These are phyloP conservation scores for Diarsia dahlii DNA, from an alignment of 2,888 invertebrate genomes.

Conservation along the genomic window DNA sequence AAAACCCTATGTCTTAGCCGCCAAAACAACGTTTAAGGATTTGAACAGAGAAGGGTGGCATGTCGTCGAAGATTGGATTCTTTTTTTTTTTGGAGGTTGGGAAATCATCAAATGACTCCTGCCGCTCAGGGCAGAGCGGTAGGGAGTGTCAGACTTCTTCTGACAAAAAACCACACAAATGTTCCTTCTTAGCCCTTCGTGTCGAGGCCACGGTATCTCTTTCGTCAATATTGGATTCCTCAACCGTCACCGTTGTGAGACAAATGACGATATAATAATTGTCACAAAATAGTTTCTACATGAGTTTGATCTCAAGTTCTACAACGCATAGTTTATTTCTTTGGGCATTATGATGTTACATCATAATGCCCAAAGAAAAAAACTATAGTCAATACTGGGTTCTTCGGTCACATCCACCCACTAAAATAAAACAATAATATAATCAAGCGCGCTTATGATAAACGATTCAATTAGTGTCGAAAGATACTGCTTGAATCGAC, in stretches of 20 bases:
- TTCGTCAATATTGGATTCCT: too few relatives aligned
- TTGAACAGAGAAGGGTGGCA: too few relatives aligned
- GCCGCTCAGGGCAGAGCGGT: too few relatives aligned
- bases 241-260: background rate
- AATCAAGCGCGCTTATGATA: conserved; percentile 23
- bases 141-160: too few relatives aligned
- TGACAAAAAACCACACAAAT: too few relatives aligned
- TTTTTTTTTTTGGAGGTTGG: too few relatives aligned
- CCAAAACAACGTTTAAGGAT: background rate
- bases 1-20: background rate
- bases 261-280: background rate
- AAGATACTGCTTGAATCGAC: conserved; percentile 25
- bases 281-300: background rate
- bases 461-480: conserved; percentile 50
- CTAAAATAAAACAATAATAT: conserved; percentile 10
- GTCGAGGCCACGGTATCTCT: too few relatives aligned
- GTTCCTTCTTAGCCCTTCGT: too few relatives aligned
- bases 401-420: background rate
- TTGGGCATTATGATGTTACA: background rate
- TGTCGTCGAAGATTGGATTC: too few relatives aligned
- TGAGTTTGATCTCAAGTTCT: background rate
- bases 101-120: too few relatives aligned
- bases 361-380: too few relatives aligned
- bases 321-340: background rate
- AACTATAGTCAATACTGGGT: background rate